A percentile compares a stretch with the other conserved stretches of the same genome.
Evolutionary conservation across 1,140 invertebrate genomes (phyloP).

Genomic region (Centruroides sculpturatus): DNA sequence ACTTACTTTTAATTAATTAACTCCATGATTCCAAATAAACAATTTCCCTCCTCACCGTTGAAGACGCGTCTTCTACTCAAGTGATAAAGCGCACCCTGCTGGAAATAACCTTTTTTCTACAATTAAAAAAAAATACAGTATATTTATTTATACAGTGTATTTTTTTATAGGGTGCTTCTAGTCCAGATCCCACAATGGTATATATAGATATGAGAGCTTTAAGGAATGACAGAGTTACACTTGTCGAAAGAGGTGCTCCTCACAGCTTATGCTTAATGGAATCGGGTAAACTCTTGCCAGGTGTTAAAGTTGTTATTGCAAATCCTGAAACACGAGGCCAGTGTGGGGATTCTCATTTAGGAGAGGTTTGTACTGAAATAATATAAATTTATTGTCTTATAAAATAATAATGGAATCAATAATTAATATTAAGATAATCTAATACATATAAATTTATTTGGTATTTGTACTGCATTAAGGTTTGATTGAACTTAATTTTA

Average conservation of each 20-base stretch:
- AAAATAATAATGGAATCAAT: too few species aligned
- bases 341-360: constrained; percentile 96
- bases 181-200: constrained; percentile 91
- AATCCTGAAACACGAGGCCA: constrained; percentile 99
- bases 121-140: too few species aligned
- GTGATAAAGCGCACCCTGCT: too few species aligned
- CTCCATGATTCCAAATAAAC: too few species aligned
- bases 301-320: constrained; percentile 87
- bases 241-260: constrained; percentile 88
- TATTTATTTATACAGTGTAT: not conserved
- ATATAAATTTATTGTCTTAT: not conserved
- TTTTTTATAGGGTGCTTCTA: constrained; percentile 68
- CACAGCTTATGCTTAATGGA: constrained; percentile 95
- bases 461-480: too few species aligned
- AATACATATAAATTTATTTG: too few species aligned
- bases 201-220: constrained; percentile 94
- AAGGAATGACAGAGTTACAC: constrained; percentile 83
- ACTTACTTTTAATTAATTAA: too few species aligned
- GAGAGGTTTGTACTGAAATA: constrained; percentile 52
- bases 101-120: too few species aligned
- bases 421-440: too few species aligned
- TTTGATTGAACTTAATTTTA: too few species aligned
- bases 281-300: constrained; percentile 92
- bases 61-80: too few species aligned
- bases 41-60: too few species aligned